These are phyloP conservation scores for Alviniconcha strummeri DNA, from an alignment of 2,888 invertebrate genomes.

Conservation along the genomic window DNA sequence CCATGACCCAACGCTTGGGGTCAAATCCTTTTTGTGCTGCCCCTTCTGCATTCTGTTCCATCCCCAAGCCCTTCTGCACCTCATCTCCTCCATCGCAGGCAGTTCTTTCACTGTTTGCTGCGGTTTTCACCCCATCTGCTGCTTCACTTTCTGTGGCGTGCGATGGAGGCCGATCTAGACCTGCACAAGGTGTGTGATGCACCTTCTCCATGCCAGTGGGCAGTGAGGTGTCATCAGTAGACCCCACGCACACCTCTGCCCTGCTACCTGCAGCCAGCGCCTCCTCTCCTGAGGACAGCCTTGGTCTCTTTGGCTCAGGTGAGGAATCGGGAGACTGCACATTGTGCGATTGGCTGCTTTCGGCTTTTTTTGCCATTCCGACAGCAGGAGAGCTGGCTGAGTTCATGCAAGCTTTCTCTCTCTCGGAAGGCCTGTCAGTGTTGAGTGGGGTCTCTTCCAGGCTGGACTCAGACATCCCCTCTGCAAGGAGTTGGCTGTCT, in stretches of 20 bases:
- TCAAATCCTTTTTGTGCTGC: slow-evolving; percentile 46
- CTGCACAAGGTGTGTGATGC: too few relatives aligned
- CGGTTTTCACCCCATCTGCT: too few relatives aligned
- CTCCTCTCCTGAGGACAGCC: slow-evolving; percentile 1
- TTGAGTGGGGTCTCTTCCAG: too few relatives aligned
- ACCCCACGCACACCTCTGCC: too few relatives aligned
- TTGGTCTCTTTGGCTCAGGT: slow-evolving; percentile 8
- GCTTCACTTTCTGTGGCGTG: too few relatives aligned
- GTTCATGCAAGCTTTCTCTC: too few relatives aligned
- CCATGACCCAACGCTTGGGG: slow-evolving; percentile 76
- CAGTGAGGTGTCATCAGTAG: too few relatives aligned
- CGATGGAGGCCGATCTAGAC: too few relatives aligned
- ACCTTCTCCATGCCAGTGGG: too few relatives aligned
- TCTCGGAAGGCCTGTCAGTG: too few relatives aligned
- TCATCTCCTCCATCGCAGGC: slow-evolving; percentile 5
- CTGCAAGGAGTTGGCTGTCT: background rate
- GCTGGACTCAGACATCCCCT: background rate
- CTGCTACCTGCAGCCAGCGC: background rate
- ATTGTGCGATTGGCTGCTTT: background rate
- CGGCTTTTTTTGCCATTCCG: too few relatives aligned
- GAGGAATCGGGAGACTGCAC: background rate
- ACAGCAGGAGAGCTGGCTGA: background rate
- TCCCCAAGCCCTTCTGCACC: slow-evolving; percentile 32
- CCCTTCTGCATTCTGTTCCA: background rate
- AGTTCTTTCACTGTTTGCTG: too few relatives aligned